Evolutionary conservation across 2,797 vertebrate species (phyloP).

Genomic region (Hipposideros larvatus): DNA sequence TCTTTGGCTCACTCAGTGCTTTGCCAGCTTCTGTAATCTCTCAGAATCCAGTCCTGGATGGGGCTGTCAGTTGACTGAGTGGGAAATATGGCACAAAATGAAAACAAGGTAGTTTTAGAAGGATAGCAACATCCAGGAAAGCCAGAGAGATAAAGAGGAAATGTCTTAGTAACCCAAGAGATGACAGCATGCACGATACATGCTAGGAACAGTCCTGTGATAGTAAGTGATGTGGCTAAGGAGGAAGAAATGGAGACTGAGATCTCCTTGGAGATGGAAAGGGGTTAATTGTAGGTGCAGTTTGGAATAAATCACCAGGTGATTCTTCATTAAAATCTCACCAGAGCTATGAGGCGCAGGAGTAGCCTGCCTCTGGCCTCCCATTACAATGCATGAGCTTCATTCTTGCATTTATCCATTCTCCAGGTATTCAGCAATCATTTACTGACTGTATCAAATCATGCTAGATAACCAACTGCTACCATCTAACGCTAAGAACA

Average conservation of each 20-base stretch:
- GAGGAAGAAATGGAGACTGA: not conserved
- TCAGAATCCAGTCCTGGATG: not conserved
- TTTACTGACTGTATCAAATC: not conserved
- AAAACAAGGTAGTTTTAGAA: not conserved
- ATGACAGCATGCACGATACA: not conserved
- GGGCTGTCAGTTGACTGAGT: not conserved
- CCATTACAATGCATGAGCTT: rapidly evolving
- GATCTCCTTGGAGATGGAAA: not conserved
- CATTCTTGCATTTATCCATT: not conserved
- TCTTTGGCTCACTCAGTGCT: not conserved
- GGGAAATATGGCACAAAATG: not conserved
- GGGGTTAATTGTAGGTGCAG: too few relatives aligned
- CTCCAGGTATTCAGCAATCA: not conserved
- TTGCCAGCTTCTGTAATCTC: not conserved
- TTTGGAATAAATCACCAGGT: not conserved
- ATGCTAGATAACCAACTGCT: not conserved
- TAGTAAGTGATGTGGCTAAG: not conserved
- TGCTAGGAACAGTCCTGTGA: not conserved
- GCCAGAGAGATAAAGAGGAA: not conserved
- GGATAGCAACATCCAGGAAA: not conserved
- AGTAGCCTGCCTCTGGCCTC: rapidly evolving
- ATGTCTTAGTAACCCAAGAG: not conserved
- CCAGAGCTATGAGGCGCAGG: not conserved
- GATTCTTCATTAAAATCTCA: not conserved
- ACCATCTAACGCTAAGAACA: not conserved